Conservation (phyloP, 1,140 invertebrate species). For the Eueides isabella region DNA sequence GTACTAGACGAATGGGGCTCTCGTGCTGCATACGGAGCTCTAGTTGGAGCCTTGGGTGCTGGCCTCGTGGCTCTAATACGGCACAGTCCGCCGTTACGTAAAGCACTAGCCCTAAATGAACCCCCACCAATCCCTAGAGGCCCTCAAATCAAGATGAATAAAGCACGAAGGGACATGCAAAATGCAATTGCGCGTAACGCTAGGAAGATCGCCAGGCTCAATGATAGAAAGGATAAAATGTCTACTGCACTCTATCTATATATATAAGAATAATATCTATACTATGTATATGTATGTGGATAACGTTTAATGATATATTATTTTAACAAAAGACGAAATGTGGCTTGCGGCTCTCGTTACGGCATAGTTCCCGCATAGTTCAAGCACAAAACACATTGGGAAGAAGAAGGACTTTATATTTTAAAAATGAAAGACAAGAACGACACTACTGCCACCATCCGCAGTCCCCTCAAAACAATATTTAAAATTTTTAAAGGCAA, state of each 20-base stretch:
- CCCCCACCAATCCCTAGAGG: conserved; percentile 12
- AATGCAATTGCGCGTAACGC: conserved; percentile 95
- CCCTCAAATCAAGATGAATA: conserved; percentile 24
- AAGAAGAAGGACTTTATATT: too few relatives aligned
- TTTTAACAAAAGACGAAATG: too few relatives aligned
- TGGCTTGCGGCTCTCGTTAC: too few relatives aligned
- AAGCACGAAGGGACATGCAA: conserved; percentile 87
- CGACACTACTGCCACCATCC: too few relatives aligned
- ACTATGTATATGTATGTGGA: too few relatives aligned
- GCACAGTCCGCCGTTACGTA: conserved; percentile 51
- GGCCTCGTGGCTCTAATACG: conserved; percentile 61
- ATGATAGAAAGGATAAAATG: conserved; percentile 95
- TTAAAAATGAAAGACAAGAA: too few relatives aligned
- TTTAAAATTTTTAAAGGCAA: too few relatives aligned
- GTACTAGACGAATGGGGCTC: conserved; percentile 56
- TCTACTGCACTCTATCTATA: conserved; percentile 82
- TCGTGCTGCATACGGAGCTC: conserved; percentile 60
- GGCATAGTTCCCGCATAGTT: too few relatives aligned
- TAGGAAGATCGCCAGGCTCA: conserved; percentile 91
- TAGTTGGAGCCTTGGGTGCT: conserved; percentile 63
- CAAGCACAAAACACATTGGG: too few relatives aligned
- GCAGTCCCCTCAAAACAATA: too few relatives aligned
- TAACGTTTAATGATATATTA: too few relatives aligned
- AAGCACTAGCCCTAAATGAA: conserved; percentile 54
- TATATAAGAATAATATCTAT: too few relatives aligned